Evolutionary conservation across 2,888 invertebrate species (phyloP).

Genomic region (Seira musarum): DNA sequence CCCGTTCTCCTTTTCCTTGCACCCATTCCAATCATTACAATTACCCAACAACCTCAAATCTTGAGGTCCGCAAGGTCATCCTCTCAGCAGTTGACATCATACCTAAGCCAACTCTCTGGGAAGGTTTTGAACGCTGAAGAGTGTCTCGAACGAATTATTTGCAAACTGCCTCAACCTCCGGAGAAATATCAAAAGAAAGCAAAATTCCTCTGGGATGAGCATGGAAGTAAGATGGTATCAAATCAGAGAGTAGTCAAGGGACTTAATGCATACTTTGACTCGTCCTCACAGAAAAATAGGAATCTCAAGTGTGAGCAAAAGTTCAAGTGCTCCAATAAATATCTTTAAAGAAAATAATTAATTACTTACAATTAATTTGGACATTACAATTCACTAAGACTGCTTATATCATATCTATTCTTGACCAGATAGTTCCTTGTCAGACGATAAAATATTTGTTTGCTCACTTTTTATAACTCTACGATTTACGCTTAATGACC

Average conservation of each 20-base stretch:
- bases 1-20: slow-evolving; percentile 64
- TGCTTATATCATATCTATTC: too few relatives aligned
- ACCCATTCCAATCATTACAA: slow-evolving; percentile 67
- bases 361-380: too few relatives aligned
- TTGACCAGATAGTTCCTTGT: too few relatives aligned
- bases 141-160: slow-evolving; percentile 67
- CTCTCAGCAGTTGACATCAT: slow-evolving; percentile 35
- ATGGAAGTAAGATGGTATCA: slow-evolving; percentile 59
- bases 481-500: too few relatives aligned
- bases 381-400: too few relatives aligned
- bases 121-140: slow-evolving; percentile 67
- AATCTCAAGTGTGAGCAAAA: slow-evolving; percentile 67
- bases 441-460: too few relatives aligned
- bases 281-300: slow-evolving; percentile 57
- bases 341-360: too few relatives aligned
- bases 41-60: slow-evolving; percentile 29
- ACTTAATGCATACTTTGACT: slow-evolving; percentile 66
- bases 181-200: slow-evolving; percentile 64
- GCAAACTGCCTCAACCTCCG: slow-evolving; percentile 67
- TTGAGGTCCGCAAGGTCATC: slow-evolving; percentile 33
- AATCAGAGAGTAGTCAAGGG: slow-evolving; percentile 61
- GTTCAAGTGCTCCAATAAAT: slow-evolving; percentile 68
- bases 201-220: slow-evolving; percentile 66
- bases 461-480: too few relatives aligned
- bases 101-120: slow-evolving; percentile 61